These are phyloP conservation scores for Zapus hudsonius DNA, from an alignment of 2,113 vertebrate species.

Conservation along the genomic window DNA sequence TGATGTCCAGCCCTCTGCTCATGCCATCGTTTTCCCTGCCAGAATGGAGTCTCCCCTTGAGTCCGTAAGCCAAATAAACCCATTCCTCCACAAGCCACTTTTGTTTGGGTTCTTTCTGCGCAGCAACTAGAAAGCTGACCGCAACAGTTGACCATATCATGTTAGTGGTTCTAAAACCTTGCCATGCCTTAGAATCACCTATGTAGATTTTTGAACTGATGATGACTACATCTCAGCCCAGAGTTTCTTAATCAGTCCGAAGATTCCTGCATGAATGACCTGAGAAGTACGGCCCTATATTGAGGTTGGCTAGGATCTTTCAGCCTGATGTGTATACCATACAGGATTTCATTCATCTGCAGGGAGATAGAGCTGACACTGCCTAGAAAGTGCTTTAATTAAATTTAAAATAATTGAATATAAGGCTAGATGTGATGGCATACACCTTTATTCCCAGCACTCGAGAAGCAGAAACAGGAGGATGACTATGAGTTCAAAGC, in stretches of 20 bases:
- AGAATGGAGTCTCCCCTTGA: no score
- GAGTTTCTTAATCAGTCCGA: not conserved
- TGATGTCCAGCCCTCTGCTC: no score
- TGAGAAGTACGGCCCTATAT: not conserved
- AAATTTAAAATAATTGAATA: not conserved
- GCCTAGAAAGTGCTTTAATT: not conserved
- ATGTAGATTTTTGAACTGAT: not conserved
- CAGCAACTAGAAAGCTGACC: no score
- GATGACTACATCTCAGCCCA: not conserved
- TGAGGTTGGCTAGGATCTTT: not conserved
- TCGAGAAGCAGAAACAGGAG: no score
- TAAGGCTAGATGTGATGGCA: no score
- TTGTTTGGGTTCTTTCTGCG: no score
- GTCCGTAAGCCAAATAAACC: no score
- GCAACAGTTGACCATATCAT: not conserved
- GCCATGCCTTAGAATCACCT: not conserved
- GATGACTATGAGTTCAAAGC: no score
- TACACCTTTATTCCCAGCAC: no score
- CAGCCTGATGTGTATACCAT: not conserved
- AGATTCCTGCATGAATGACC: not conserved
- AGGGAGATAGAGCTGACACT: not conserved
- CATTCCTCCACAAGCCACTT: no score
- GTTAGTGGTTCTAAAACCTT: not conserved
- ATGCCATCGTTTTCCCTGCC: no score
- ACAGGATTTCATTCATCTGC: not conserved